Evolutionary conservation across 1,140 invertebrate species (phyloP), one percentile per base, ranked within the genome.

Genomic region (Pachyrhynchus sulphureomaculatus): DNA sequence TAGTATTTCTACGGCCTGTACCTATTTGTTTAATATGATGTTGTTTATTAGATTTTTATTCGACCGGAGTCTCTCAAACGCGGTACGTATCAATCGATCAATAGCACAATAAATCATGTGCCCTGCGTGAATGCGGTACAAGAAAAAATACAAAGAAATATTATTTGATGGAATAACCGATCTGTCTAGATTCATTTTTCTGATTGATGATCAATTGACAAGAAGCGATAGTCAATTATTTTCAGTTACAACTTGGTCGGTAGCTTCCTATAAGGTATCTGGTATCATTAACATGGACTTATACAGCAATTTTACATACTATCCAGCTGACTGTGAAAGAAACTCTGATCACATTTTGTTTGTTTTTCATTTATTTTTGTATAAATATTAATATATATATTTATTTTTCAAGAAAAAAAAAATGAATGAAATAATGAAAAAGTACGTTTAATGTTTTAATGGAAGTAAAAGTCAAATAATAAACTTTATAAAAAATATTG

Each of bases 191-290:
- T 65, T 69, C 62, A 67, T 69, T 69, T 69, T 63, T 57, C 61
- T 69, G 65, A 69, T 69, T 69, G 68, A 69, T 69, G 65, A 65
- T 65, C 57, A 67, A 69, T 69, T 69, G 68, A 69, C 68, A 61
- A 54, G 62, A 49, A 59, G 52, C 62, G 41, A 60, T 51, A 60
- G 58, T 67, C 67, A 61, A 65, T 69, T 69, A 69, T 69, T 69
- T 62, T 58, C 37, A 61, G 56, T 51, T 62, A 41, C 45, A 49
- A 39, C 39, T 64, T 23, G 41, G 32, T 62, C 44, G 52, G 52
- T 63, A 63, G 53, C 61, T 56, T 55, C 52, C 53, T 56, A 33
- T 52, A 44, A 34, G 44, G 51, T 42, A 45, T 36, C 33, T 41
- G 44, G 49, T 49, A 63, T 63, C 52, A 63, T 63, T 63, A 63